A percentile compares a stretch with the other conserved stretches of the same genome.
Evolutionary conservation across 35 echinoderm and acorn worm genomes (phyloP).

Genomic region (Apostichopus parvimensis): DNA sequence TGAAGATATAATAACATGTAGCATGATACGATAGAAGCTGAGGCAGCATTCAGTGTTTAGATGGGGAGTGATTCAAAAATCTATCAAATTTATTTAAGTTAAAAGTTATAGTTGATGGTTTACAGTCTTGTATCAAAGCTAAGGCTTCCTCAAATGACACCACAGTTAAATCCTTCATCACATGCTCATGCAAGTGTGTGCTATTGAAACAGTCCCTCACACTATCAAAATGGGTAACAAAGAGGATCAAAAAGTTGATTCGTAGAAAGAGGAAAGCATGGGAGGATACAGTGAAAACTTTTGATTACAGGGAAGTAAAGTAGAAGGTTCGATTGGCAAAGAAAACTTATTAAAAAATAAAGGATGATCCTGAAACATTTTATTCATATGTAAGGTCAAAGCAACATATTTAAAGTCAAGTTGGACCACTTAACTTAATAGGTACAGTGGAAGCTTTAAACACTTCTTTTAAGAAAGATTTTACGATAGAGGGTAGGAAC

Average conservation of each 20-base stretch:
- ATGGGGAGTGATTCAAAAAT: too few relatives aligned
- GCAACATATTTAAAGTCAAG: conserved; percentile 25
- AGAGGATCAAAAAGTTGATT: background rate
- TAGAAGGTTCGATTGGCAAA: background rate
- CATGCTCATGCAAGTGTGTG: too few relatives aligned
- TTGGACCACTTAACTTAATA: conserved; percentile 1
- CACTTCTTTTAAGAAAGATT: background rate
- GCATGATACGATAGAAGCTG: too few relatives aligned
- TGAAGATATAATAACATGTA: background rate
- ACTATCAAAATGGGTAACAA: conserved; percentile 2
- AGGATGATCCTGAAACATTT: conserved; percentile 21
- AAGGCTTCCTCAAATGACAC: too few relatives aligned
- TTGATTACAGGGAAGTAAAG: background rate
- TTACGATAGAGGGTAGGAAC: background rate
- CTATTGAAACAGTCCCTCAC: too few relatives aligned
- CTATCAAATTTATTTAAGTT: too few relatives aligned
- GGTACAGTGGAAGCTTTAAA: conserved; percentile 14
- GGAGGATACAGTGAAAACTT: background rate
- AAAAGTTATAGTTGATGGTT: too few relatives aligned
- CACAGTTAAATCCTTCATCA: too few relatives aligned
- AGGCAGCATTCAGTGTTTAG: too few relatives aligned
- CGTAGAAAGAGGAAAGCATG: background rate
- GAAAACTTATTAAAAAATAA: background rate
- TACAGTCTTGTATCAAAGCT: too few relatives aligned
- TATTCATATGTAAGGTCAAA: conserved; percentile 48